Evolutionary conservation across 1,140 invertebrate genomes (phyloP), one percentile per base, ranked within the genome.

Genomic region (Drosophila suzukii): DNA sequence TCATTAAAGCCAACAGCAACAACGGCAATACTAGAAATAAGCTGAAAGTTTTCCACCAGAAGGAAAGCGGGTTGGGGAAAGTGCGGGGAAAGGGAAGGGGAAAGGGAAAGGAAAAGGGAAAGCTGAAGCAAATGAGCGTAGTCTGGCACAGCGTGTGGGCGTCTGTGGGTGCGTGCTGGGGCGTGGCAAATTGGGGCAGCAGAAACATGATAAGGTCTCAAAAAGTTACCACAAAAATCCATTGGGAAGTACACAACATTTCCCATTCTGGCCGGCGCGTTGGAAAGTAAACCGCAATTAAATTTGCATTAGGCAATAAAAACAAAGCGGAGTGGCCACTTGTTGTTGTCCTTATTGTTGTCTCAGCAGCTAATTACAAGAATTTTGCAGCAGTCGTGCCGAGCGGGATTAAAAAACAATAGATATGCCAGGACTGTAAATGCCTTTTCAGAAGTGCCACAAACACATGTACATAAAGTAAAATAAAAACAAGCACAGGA

Each of bases 271-370:
- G 53, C 17, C 60, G 60, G 67, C 51, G 58, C 57, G 73, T 81
- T 76, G 39, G 70, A 63, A 53, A 43, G 46, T 39, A 61, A 79
- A 81, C 32, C 78, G 73, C 74, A 70, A 81, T 78, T 81, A 85
- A 78, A 68, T 66, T 67, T 75, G 41, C 60, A 70, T 81, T 83
- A 66, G 68, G 34, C 57, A 43, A 72, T 58, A 56, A 66, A 63
- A 74, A 51, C 61, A 32, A 55, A 32, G 44, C 59, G 13, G 70
- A 57, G 44, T 17, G 58, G 44, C 50, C 58, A 62, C 50, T 41
- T 66, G 47, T 66, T 71, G 43, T 74, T 39, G 46, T 65, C 20
- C 12, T 43, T 8, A 27, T 15, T 39, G 36, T 43, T 53, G 55
- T 73, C 50, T n/a, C 49, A 20, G 57, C 36, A 61, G 36, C 68